Evolutionary conservation across 2,797 vertebrate species (phyloP).

Genomic region (Dendrocincla fuliginosa): DNA sequence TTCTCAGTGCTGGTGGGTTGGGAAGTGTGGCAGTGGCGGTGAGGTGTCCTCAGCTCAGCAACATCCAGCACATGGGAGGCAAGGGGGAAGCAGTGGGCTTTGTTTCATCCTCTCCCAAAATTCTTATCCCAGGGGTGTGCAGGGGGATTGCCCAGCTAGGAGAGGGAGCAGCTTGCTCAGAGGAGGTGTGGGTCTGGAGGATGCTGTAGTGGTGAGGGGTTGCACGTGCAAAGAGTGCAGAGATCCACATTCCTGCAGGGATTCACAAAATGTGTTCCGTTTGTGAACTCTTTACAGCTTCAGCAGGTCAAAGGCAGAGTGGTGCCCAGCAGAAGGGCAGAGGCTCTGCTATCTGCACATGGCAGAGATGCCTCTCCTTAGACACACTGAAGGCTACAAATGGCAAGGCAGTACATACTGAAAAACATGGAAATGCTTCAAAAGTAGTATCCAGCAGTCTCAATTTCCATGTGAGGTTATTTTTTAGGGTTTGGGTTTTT

Average conservation of each 20-base stretch:
- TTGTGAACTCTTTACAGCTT: background rate
- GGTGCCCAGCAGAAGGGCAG: background rate
- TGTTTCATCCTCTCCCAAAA: background rate
- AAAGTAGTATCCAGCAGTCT: background rate
- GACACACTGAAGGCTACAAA: background rate
- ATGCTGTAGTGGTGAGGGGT: background rate
- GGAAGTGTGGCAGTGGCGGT: background rate
- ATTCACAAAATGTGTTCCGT: background rate
- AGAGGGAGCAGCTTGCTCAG: fast-evolving
- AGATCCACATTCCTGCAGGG: background rate
- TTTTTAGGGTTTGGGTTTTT: background rate
- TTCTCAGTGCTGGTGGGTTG: fast-evolving
- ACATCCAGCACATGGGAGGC: background rate
- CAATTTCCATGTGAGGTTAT: background rate
- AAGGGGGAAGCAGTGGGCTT: background rate
- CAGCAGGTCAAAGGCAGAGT: background rate
- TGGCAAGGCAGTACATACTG: background rate
- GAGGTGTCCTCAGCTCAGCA: background rate
- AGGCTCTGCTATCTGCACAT: fast-evolving
- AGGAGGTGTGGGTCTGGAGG: background rate
- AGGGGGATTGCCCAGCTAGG: background rate
- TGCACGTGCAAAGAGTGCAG: background rate
- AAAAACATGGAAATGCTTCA: background rate
- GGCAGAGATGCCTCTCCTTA: background rate
- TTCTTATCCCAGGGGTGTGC: background rate